Evolutionary conservation across 2,888 invertebrate genomes (phyloP).

Genomic region (Anthrax anthrax): DNA sequence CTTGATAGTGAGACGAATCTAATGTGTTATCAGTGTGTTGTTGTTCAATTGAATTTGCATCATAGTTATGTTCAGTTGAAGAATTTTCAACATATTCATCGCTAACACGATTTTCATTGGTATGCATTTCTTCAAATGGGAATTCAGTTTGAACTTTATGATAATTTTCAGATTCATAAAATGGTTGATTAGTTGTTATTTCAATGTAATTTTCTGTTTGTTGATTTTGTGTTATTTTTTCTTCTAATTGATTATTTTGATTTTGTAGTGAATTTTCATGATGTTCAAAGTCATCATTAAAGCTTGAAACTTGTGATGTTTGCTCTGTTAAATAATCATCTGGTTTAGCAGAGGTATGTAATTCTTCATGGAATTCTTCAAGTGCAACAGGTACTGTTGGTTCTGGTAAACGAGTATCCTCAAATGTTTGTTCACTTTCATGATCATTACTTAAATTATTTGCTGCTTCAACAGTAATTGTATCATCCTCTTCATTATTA

Average conservation of each 20-base stretch:
- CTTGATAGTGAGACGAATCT: background rate
- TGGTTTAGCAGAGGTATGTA: background rate
- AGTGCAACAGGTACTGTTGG: background rate
- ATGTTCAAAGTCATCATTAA: background rate
- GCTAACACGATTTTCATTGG: background rate
- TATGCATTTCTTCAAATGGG: background rate
- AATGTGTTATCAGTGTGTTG: background rate
- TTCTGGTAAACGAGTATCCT: no score
- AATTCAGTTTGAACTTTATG: background rate
- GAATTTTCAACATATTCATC: background rate
- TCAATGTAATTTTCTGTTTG: background rate
- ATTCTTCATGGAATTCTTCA: background rate
- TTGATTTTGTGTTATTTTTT: background rate
- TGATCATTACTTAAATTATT: background rate
- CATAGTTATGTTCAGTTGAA: background rate
- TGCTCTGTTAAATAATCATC: background rate
- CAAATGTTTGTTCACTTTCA: no score
- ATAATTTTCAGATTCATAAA: no score
- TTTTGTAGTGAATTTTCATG: background rate
- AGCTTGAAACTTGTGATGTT: background rate
- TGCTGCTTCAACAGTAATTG: background rate
- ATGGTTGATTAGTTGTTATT: background rate
- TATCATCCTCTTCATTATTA: background rate
- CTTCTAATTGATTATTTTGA: background rate
- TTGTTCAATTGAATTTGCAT: background rate